Evolutionary conservation across 2,888 invertebrate genomes (phyloP), one percentile per base, ranked within the genome.

Genomic region (Nineta flava): DNA sequence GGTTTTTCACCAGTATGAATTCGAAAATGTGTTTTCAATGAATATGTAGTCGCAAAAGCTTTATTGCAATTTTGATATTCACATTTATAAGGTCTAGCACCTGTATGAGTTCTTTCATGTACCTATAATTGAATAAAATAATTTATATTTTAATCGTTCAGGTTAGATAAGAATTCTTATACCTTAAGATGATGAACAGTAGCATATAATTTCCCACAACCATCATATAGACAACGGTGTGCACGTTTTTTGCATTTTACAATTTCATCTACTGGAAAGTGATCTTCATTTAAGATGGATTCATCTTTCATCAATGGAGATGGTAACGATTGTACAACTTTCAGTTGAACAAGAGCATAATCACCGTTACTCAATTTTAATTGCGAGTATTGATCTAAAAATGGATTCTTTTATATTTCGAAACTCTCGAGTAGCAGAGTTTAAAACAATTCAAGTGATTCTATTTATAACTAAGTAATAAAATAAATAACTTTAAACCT

Each of bases 1-100:
- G 68, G 68, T 52, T 65, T 66, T 53, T 67, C 67, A 35, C 74
- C 75, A 1, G 72, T 68, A 63, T 77, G 78, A 15, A 64, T 65
- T 7, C 73, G 65, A 65, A 72, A 63, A 61, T 77, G 77, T 3
- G 68, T 62, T 53, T 65, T 66, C 53, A 76, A 54, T 1, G 65
- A 63, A 56, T 73, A 75, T 26, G 70, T 70, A 2, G 73, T 73
- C 4, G 72, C 65, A 58, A 74, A 74, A 40, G 66, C 66, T 58
- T 73, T 74, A 49, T 64, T 63, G 57, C 74, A 74, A 26, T 69
- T 69, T 26, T 66, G 61, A 52, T 65, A 61, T 2, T 65, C 60
- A 54, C 75, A 75, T 50, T 61, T 59, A 55, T 69, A 75, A 1
- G 74, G 73, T 51, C 70, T 61, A 47, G 63, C 65, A 26, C 73